These are phyloP conservation scores for Sialia sialis DNA, from an alignment of 2,113 vertebrate genomes.

Conservation along the genomic window DNA sequence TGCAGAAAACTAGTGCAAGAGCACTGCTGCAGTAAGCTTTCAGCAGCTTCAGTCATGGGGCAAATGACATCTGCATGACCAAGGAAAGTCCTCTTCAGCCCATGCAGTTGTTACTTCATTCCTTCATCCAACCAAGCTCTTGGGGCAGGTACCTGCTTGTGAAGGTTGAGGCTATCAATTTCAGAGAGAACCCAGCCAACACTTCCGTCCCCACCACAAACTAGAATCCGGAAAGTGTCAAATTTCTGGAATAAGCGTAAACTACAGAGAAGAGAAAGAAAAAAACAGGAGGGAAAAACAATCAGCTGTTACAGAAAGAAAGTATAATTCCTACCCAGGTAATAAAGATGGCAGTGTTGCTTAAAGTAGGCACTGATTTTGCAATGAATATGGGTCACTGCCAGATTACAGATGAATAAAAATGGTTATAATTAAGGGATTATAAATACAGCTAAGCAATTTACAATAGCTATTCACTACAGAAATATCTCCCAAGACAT, in stretches of 20 bases:
- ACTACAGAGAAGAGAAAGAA: conserved; percentile 61
- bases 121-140: background rate
- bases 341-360: background rate
- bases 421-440: background rate
- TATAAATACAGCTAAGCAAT: background rate
- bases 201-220: conserved; percentile 96
- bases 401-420: background rate
- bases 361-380: background rate
- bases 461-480: background rate
- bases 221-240: conserved; percentile 95
- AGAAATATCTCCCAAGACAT: background rate
- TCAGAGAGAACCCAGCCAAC: conserved; percentile 98
- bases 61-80: background rate
- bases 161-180: conserved; percentile 91
- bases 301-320: background rate
- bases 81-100: background rate
- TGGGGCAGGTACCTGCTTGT: conserved; percentile 85
- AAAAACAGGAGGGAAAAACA: background rate
- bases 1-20: background rate
- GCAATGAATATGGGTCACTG: background rate
- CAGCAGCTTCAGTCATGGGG: background rate
- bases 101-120: background rate
- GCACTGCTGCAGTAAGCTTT: background rate
- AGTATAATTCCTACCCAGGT: background rate
- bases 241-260: conserved; percentile 97